Evolutionary conservation across 2,113 vertebrate species (phyloP).

Genomic region (Aptenodytes forsteri): DNA sequence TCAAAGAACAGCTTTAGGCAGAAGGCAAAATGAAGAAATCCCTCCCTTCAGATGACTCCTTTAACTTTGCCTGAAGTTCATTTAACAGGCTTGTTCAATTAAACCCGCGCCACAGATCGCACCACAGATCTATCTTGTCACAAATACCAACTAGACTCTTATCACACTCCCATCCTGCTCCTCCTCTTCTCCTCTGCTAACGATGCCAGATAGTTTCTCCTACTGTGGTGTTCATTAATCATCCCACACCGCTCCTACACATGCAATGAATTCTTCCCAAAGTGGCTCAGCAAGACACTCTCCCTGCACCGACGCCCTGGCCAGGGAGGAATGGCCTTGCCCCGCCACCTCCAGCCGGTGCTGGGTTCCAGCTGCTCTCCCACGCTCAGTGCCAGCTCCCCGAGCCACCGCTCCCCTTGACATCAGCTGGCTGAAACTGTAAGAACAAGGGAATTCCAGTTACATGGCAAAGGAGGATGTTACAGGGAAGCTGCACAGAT

Average conservation of each 20-base stretch:
- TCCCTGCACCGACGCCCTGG: neutral
- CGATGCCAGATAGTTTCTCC: neutral
- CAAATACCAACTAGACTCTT: neutral
- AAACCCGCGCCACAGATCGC: neutral
- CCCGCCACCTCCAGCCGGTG: neutral
- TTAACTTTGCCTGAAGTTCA: neutral
- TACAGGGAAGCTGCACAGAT: neutral
- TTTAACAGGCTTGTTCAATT: neutral
- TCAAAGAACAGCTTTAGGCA: neutral
- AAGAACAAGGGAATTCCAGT: neutral
- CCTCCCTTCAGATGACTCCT: neutral
- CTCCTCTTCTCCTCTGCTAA: neutral
- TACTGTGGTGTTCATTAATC: neutral
- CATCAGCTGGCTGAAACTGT: neutral
- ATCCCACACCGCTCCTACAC: neutral
- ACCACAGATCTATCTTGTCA: neutral
- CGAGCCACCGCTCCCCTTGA: accelerated
- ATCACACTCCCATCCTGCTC: neutral
- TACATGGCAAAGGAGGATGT: neutral
- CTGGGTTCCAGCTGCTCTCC: neutral
- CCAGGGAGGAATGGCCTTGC: neutral
- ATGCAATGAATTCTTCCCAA: neutral
- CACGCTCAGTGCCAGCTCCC: neutral
- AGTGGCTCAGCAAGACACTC: neutral
- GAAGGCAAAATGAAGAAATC: neutral